Conservation (phyloP, 2,888 invertebrate species). For the Noctua janthina region DNA sequence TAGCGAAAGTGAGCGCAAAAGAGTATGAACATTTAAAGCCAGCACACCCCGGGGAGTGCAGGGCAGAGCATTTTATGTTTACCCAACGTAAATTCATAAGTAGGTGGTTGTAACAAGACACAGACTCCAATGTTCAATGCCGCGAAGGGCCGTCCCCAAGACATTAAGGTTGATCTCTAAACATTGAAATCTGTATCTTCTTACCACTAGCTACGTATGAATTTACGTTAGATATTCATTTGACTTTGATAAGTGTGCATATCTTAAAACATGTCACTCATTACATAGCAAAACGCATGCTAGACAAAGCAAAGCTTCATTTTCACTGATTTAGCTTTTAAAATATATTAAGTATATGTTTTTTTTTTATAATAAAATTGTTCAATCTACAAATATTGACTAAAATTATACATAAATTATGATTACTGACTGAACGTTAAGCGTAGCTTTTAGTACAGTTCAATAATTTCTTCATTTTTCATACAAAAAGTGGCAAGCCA, state of each 20-base stretch:
- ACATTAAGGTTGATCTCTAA: neutral
- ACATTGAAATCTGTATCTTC: neutral
- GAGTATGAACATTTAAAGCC: neutral
- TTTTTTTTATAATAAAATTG: neutral
- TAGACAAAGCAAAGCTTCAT: slow-evolving; percentile 20
- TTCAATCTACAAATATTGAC: neutral
- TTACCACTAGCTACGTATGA: neutral
- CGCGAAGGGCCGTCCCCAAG: neutral
- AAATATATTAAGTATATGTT: neutral
- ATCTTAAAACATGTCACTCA: neutral
- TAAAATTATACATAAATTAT: neutral
- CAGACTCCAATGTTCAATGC: neutral
- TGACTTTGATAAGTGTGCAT: neutral
- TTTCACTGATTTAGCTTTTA: slow-evolving; percentile 10
- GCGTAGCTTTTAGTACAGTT: too few relatives aligned
- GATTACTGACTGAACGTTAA: neutral
- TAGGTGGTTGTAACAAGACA: neutral
- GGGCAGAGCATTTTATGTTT: neutral
- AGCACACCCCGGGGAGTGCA: neutral
- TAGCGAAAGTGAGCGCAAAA: neutral
- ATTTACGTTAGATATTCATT: neutral
- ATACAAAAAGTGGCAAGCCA: slow-evolving; percentile 26
- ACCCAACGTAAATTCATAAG: neutral
- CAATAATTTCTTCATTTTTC: neutral
- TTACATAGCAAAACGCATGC: slow-evolving; percentile 27